phyloP scores from a whole-genome alignment of 2,888 invertebrate species.

The Exocentrus adspersus region DNA sequence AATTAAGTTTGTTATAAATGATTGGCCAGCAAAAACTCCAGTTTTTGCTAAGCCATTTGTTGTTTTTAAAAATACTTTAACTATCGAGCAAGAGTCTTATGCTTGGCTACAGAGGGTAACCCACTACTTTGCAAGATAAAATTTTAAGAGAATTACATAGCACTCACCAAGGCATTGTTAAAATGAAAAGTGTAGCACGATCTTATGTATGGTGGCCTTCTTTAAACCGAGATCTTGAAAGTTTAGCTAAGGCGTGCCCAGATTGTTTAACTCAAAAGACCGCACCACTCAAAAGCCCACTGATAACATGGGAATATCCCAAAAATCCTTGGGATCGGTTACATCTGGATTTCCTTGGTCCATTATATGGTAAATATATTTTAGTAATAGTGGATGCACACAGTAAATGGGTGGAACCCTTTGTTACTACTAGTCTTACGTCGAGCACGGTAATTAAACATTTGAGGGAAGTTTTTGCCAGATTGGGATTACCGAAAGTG shows the following conservation, averaged over 20 bases:
- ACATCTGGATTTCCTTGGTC: constrained; percentile 61
- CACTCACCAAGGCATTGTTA: constrained; percentile 26
- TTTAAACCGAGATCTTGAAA: constrained; percentile 49
- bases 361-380: constrained; percentile 19
- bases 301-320: constrained; percentile 45
- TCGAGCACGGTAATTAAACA: not conserved
- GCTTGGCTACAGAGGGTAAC: constrained; percentile 29
- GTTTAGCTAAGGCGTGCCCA: constrained; percentile 41
- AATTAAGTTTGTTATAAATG: no score
- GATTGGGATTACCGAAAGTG: no score
- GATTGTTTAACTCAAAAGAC: constrained; percentile 46
- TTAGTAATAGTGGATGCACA: constrained; percentile 30
- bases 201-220: constrained; percentile 46
- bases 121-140: constrained; percentile 11
- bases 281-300: constrained; percentile 43
- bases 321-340: constrained; percentile 55
- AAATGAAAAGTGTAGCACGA: constrained; percentile 25
- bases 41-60: not conserved
- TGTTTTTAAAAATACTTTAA: constrained; percentile 14
- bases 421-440: not conserved
- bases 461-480: no score
- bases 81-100: constrained; percentile 24
- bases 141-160: constrained; percentile 30
- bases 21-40: not conserved
- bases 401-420: constrained; percentile 34